Conservation (phyloP, 2,888 invertebrate species). For the Meteorus cinctellus region DNA sequence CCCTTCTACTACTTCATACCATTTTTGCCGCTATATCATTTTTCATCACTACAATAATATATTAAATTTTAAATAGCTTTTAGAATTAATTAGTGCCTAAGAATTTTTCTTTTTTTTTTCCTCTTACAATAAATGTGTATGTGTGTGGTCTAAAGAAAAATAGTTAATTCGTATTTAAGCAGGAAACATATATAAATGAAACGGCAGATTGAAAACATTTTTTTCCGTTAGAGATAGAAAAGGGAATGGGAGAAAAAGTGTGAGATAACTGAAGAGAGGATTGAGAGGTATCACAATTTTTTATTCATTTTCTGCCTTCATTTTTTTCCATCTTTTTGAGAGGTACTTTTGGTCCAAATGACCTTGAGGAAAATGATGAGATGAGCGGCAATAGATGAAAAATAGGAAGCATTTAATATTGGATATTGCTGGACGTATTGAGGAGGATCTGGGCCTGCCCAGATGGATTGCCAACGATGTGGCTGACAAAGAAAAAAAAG, state of each 20-base stretch:
- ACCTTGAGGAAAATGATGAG: not conserved
- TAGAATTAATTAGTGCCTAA: constrained; percentile 54
- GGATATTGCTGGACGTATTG: constrained; percentile 22
- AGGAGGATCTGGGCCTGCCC: constrained; percentile 34
- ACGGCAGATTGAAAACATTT: not conserved
- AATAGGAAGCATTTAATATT: not conserved
- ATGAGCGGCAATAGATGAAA: not conserved
- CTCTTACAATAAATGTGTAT: not conserved
- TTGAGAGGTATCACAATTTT: not conserved
- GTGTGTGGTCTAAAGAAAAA: not conserved
- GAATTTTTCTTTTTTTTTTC: constrained; percentile 47
- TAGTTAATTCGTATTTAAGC: not conserved
- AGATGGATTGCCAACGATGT: constrained; percentile 30
- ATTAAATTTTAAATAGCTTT: constrained; percentile 57
- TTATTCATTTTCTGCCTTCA: not conserved
- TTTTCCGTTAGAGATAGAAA: no score
- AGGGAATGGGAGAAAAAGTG: not conserved
- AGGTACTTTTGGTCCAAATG: not conserved
- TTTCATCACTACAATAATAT: constrained; percentile 55
- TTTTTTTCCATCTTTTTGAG: not conserved
- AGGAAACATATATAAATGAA: not conserved
- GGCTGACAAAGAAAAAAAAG: constrained; percentile 15
- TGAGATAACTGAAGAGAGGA: not conserved
- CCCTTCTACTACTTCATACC: constrained; percentile 26
- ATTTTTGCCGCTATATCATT: constrained; percentile 47